Percentiles rank a stretch among this genome's conserved stretches.
phyloP scores from a whole-genome alignment of 2,888 invertebrate genomes.

The Drosophila fulvimacula region DNA sequence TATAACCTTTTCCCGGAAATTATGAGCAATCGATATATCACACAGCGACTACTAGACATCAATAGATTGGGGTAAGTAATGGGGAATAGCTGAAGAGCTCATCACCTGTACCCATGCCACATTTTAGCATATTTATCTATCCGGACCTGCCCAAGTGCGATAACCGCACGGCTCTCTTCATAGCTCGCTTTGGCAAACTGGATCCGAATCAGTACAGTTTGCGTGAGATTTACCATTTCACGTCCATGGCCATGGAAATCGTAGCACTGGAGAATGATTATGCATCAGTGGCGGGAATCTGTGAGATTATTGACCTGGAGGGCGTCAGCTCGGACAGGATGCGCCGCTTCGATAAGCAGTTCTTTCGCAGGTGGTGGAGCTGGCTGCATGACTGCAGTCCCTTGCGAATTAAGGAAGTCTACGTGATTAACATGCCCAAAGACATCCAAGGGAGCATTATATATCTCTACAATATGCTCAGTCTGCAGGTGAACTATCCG shows the following conservation, averaged over 20 bases:
- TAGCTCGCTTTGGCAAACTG: conserved; percentile 74
- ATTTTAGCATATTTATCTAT: conserved; percentile 63
- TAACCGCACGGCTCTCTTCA: conserved; percentile 71
- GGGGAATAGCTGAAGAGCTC: neutral
- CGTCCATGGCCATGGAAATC: conserved; percentile 77
- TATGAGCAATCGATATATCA: conserved; percentile 69
- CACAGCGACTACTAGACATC: conserved; percentile 69
- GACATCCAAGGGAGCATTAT: conserved; percentile 69
- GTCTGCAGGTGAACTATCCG: conserved; percentile 64
- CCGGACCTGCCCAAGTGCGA: conserved; percentile 75
- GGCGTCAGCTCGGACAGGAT: conserved; percentile 67
- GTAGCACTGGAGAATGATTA: conserved; percentile 79
- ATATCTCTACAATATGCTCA: conserved; percentile 64
- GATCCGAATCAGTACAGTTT: conserved; percentile 71
- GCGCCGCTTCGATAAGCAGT: conserved; percentile 63
- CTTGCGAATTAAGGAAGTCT: conserved; percentile 68
- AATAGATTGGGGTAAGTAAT: conserved; percentile 75
- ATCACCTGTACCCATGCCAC: too few species aligned
- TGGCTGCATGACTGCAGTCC: conserved; percentile 77
- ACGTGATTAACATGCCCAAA: conserved; percentile 75
- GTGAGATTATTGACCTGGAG: conserved; percentile 75
- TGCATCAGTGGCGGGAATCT: conserved; percentile 76
- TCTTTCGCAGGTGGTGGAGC: conserved; percentile 75
- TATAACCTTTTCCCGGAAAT: conserved; percentile 77
- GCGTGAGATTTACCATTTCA: conserved; percentile 74